These are phyloP conservation scores for Halocynthia aurantium DNA, from an alignment of 23 tunicate genomes.

Conservation along the genomic window DNA sequence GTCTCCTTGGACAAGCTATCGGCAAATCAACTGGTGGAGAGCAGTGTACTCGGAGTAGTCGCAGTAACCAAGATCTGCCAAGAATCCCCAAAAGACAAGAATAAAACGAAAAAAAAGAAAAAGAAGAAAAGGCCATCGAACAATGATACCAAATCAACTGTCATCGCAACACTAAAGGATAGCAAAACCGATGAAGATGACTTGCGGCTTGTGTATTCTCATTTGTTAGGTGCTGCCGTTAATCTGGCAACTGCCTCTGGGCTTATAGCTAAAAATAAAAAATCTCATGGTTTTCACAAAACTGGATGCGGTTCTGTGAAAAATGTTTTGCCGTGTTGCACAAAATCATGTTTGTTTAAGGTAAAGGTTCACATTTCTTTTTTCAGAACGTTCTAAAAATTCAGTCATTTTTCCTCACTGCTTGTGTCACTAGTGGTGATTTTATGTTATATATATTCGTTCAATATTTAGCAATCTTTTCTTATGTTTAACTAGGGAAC, in stretches of 20 bases:
- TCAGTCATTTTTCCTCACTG: too few species aligned
- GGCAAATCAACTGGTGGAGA: too few species aligned
- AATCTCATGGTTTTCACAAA: too few species aligned
- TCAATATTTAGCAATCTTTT: background rate
- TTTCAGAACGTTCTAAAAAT: too few species aligned
- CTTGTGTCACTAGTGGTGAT: too few species aligned
- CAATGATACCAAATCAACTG: background rate
- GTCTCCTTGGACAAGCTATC: too few species aligned
- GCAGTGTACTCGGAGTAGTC: too few species aligned
- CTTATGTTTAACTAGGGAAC: background rate
- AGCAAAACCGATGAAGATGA: background rate
- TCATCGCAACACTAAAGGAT: background rate
- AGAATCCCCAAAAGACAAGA: background rate
- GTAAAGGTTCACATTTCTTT: too few species aligned
- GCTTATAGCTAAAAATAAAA: background rate
- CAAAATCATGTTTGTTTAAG: too few species aligned
- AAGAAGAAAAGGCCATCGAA: background rate
- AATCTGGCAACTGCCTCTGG: slow-evolving; percentile 3
- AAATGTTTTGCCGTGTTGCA: too few species aligned
- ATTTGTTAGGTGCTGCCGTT: background rate
- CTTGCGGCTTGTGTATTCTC: background rate
- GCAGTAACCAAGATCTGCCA: too few species aligned
- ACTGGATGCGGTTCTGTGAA: too few species aligned
- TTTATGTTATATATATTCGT: background rate
- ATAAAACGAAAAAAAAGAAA: background rate